Percentiles rank a stretch among this genome's conserved stretches.
phyloP scores from a whole-genome alignment of 2,888 invertebrate species.

The Trachelus stipa region DNA sequence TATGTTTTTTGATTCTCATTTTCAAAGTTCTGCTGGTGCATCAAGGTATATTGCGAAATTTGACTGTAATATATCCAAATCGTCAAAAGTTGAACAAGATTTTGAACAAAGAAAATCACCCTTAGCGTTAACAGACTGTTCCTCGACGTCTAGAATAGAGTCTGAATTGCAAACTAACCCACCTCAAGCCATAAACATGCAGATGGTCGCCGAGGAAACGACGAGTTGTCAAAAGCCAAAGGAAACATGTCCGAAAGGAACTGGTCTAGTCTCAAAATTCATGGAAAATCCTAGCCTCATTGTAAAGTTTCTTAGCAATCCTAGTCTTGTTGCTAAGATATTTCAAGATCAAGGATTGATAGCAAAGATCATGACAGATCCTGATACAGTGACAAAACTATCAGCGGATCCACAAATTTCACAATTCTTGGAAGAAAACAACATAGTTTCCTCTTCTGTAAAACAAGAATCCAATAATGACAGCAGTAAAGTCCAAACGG shows the following conservation, averaged over 20 bases:
- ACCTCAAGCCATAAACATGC: constrained; percentile 23
- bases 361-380: constrained; percentile 49
- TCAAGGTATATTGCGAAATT: constrained; percentile 1
- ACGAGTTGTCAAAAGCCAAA: constrained; percentile 39
- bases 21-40: background rate
- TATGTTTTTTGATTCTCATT: constrained; percentile 2
- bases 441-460: constrained; percentile 13
- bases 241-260: constrained; percentile 37
- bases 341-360: constrained; percentile 51
- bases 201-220: constrained; percentile 28
- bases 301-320: constrained; percentile 43
- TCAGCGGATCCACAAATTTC: constrained; percentile 53
- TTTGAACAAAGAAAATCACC: background rate
- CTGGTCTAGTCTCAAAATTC: constrained; percentile 35
- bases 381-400: constrained; percentile 44
- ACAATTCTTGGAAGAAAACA: constrained; percentile 45
- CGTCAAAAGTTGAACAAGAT: background rate
- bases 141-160: background rate
- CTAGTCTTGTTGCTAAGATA: constrained; percentile 48
- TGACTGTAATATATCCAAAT: background rate
- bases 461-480: constrained; percentile 16
- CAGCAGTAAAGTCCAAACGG: constrained; percentile 10
- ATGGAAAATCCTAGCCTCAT: constrained; percentile 41
- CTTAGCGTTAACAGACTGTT: background rate
- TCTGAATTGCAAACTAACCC: background rate